A percentile compares a stretch with the other conserved stretches of the same genome.
Conservation (phyloP, 2,797 vertebrate species). For the Macropodus opercularis region DNA sequence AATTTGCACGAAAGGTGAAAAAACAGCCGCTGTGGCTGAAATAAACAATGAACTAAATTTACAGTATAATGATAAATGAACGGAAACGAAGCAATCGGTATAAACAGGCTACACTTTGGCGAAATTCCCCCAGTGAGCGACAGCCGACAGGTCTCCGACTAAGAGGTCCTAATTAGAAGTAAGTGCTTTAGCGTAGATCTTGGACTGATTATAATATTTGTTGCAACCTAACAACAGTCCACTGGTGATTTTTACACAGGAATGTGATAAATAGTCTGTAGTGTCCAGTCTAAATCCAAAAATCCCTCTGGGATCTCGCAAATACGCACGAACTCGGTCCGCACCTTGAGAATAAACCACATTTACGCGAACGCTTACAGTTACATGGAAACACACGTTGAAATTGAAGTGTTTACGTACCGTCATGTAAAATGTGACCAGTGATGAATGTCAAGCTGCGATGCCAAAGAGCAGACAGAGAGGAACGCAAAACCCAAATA, state of each 20-base stretch:
- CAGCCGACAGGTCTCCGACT: conserved; percentile 44
- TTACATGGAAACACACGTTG: neutral
- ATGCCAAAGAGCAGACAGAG: conserved; percentile 40
- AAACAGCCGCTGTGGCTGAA: conserved; percentile 5
- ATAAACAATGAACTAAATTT: conserved; percentile 21
- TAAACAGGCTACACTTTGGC: conserved; percentile 39
- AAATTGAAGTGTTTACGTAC: neutral
- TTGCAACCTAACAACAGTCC: neutral
- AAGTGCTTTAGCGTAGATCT: conserved; percentile 8
- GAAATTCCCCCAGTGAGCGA: conserved; percentile 47
- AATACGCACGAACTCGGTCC: conserved; percentile 57
- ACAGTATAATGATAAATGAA: conserved; percentile 18
- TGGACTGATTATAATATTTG: neutral
- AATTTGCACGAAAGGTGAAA: conserved; percentile 50
- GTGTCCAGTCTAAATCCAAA: conserved; percentile 19
- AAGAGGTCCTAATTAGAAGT: conserved; percentile 26
- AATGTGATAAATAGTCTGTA: neutral
- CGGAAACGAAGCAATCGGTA: conserved; percentile 36
- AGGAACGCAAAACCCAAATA: conserved; percentile 50
- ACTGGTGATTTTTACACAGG: neutral
- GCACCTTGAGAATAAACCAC: conserved; percentile 16
- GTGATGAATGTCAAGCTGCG: conserved; percentile 24
- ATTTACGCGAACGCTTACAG: conserved; percentile 1
- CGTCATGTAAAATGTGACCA: neutral
- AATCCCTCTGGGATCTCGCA: conserved; percentile 17